Base-by-base conservation (phyloP, 2,888 invertebrate species). In the Scotopteryx bipunctaria region DNA sequence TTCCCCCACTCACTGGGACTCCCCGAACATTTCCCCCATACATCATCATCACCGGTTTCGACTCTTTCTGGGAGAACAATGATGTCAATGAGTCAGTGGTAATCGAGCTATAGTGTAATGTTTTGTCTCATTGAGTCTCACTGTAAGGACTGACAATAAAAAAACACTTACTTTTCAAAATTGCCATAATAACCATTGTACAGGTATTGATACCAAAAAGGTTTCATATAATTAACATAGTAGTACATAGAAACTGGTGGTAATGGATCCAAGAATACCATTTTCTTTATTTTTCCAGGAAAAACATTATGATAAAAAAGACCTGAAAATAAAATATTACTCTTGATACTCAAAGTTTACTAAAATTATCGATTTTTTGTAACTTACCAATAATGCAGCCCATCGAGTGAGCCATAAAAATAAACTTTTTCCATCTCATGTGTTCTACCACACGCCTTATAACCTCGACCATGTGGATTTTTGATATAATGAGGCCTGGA, bases 201-300 rank as follows among this genome's bases (percentile, higher is more conserved):
- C 4, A 54, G 19, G 15, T 31, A 59, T 1, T 52, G 16, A 36
- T 62, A 79, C 78, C 76, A 78, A 0, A 55, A 5, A 0, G 11
- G 8, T 0, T 53, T 61, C 1, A 59, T 59, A 31, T 75, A 27
- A 5, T 70, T 61, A 0, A 63, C 14, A 33, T 63, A 70, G 49
- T 73, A 73, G 49, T 76, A 76, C n/a, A 56, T 31, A 0, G 69
- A 5, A 5, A 79, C 1, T 0, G 77, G 66, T 0, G 65, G 61
- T 3, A 50, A 55, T 0, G 77, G 74, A 29, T 86, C 86, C 3
- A 66, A 74, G 71, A 70, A 81, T 72, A 81, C 82, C 86, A 74
- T 86, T 72, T 57, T 92, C 70, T 61, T 73, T 69, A 74, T 91
- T 83, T 74, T 88, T 80, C 44, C 92, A 64, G 74, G 92, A 82